Percentiles rank a stretch among this genome's conserved stretches.
Conservation (phyloP, 2,797 vertebrate genomes). For the Pantherophis alleghaniensis region DNA sequence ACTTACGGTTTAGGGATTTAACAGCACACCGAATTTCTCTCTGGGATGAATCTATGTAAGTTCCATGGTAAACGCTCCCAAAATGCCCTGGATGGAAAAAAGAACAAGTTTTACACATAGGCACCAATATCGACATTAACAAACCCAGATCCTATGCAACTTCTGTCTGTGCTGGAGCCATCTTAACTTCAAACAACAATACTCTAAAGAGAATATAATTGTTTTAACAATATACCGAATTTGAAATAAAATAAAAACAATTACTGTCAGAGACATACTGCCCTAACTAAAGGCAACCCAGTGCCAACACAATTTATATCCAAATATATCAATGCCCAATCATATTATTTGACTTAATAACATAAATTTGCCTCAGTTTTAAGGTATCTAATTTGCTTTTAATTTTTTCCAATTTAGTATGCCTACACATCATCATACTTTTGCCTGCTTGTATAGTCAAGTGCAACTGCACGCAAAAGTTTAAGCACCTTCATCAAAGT, state of each 20-base stretch:
- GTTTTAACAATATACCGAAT: neutral
- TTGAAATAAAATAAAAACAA: neutral
- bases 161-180: neutral
- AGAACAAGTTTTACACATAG: neutral
- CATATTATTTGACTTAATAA: neutral
- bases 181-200: neutral
- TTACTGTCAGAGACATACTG: neutral
- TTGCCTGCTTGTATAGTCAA: neutral
- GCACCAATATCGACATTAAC: neutral
- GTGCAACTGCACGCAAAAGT: neutral
- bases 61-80: slow-evolving; percentile 94
- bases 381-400: neutral
- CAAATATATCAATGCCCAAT: neutral
- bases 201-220: neutral
- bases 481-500: neutral
- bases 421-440: neutral
- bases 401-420: neutral
- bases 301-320: neutral
- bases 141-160: neutral
- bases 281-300: neutral
- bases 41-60: slow-evolving; percentile 79
- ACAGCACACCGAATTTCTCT: slow-evolving; percentile 88
- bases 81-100: slow-evolving; percentile 84
- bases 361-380: neutral
- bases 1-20: slow-evolving; percentile 95